Conservation (phyloP, 2,888 invertebrate genomes). For the Protophormia terraenovae region DNA sequence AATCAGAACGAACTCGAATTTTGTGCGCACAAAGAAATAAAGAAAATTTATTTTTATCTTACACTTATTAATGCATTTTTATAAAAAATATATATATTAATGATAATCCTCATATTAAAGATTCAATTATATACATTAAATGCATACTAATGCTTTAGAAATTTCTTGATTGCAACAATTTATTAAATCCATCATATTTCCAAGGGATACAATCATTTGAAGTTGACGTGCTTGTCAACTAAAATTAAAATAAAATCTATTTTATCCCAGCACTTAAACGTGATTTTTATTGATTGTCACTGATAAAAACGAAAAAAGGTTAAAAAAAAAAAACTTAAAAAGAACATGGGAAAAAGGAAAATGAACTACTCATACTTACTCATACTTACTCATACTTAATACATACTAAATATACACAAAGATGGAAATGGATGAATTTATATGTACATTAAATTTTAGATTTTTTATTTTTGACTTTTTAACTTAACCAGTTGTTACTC, state of each 20-base stretch:
- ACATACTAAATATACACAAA: too few relatives aligned
- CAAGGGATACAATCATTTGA: background rate
- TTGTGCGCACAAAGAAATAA: too few relatives aligned
- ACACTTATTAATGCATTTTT: too few relatives aligned
- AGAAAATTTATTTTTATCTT: too few relatives aligned
- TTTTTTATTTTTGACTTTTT: slow-evolving; percentile 5
- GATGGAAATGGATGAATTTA: slow-evolving; percentile 6
- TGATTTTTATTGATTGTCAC: slow-evolving; percentile 44
- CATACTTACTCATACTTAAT: too few relatives aligned
- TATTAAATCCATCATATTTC: background rate
- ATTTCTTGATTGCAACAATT: slow-evolving; percentile 6
- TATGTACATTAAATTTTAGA: slow-evolving; percentile 17
- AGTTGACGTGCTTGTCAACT: background rate
- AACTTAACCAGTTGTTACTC: background rate
- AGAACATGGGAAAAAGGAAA: background rate
- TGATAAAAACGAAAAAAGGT: slow-evolving; percentile 12
- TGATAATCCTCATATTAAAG: too few relatives aligned
- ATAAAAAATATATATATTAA: too few relatives aligned
- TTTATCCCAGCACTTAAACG: slow-evolving; percentile 1
- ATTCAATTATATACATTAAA: too few relatives aligned
- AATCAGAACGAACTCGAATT: too few relatives aligned
- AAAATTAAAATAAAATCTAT: slow-evolving; percentile 6
- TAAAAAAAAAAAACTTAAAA: background rate
- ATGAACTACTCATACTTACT: too few relatives aligned
- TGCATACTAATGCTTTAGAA: too few relatives aligned